Conservation (phyloP, 1,140 invertebrate genomes). For the Bursaphelenchus mucronatus region DNA sequence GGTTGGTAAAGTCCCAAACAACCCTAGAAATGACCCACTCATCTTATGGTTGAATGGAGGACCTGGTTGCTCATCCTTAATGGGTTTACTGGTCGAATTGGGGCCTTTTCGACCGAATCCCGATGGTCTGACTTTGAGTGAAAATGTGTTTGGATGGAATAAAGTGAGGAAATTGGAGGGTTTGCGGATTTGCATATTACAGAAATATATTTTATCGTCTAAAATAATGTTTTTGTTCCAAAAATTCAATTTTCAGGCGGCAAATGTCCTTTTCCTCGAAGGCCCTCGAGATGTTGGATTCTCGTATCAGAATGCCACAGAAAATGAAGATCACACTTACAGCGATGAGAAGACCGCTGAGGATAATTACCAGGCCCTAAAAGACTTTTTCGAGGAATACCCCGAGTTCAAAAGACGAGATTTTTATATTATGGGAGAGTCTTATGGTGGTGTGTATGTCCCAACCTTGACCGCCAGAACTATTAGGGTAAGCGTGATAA, state of each 20-base stretch:
- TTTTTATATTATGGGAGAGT: slow-evolving; percentile 64
- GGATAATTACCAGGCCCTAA: slow-evolving; percentile 64
- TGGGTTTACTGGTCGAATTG: slow-evolving; percentile 64
- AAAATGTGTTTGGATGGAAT: slow-evolving; percentile 65
- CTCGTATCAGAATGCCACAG: slow-evolving; percentile 19
- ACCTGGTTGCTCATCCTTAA: slow-evolving; percentile 63
- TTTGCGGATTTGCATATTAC: too few species aligned
- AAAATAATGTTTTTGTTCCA: too few species aligned
- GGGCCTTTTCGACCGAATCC: slow-evolving; percentile 63
- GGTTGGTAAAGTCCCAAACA: slow-evolving; percentile 61
- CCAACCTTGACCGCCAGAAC: slow-evolving; percentile 63
- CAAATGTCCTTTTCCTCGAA: slow-evolving; percentile 36
- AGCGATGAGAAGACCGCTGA: slow-evolving; percentile 13
- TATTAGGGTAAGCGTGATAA: not conserved
- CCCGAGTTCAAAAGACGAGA: slow-evolving; percentile 63
- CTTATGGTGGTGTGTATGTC: slow-evolving; percentile 62
- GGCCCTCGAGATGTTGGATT: slow-evolving; percentile 42
- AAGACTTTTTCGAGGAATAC: slow-evolving; percentile 65
- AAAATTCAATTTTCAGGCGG: too few species aligned
- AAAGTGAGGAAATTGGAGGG: slow-evolving; percentile 61
- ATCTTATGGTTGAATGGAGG: slow-evolving; percentile 65
- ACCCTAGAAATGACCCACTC: slow-evolving; percentile 63
- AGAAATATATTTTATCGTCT: too few species aligned
- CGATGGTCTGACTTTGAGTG: slow-evolving; percentile 59
- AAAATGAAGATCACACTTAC: slow-evolving; percentile 10